These are phyloP conservation scores for Hypena proboscidalis DNA, from an alignment of 2,888 invertebrate genomes.

Conservation along the genomic window DNA sequence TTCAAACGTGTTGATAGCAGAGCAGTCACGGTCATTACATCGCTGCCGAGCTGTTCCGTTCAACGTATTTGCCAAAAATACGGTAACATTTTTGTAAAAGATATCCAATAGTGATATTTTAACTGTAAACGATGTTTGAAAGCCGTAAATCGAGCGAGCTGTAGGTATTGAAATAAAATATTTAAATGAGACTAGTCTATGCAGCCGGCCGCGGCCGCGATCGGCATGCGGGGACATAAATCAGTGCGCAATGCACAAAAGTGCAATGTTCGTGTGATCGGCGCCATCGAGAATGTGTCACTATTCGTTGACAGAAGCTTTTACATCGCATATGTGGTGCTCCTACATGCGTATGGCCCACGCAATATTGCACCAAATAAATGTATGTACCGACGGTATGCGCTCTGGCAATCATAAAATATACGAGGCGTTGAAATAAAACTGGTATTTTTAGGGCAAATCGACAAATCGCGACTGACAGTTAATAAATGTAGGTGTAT, in stretches of 20 bases:
- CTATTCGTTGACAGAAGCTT: conserved; percentile 55
- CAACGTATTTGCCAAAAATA: conserved; percentile 19
- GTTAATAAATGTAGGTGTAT: no score
- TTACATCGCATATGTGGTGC: conserved; percentile 32
- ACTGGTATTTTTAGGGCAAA: no score
- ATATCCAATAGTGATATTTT: conserved; percentile 19
- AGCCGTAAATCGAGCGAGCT: conserved; percentile 21
- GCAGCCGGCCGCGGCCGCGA: conserved; percentile 36
- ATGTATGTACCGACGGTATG: no score
- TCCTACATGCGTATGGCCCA: conserved; percentile 7
- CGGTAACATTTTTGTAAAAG: conserved; percentile 13
- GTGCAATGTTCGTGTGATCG: conserved; percentile 52
- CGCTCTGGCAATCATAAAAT: background rate
- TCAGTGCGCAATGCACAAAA: conserved; percentile 69
- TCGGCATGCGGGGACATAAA: conserved; percentile 67
- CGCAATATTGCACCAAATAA: conserved; percentile 14
- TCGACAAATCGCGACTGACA: no score
- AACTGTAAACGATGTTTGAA: conserved; percentile 19
- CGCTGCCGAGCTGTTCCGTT: conserved; percentile 12
- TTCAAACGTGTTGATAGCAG: conserved; percentile 18
- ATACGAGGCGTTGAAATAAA: background rate
- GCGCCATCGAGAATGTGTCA: conserved; percentile 63
- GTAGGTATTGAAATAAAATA: conserved; percentile 43
- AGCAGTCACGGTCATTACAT: conserved; percentile 18
- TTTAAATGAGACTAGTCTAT: conserved; percentile 48